Evolutionary conservation across 2,797 vertebrate genomes (phyloP).

Genomic region (Eurystomus glaucurus): DNA sequence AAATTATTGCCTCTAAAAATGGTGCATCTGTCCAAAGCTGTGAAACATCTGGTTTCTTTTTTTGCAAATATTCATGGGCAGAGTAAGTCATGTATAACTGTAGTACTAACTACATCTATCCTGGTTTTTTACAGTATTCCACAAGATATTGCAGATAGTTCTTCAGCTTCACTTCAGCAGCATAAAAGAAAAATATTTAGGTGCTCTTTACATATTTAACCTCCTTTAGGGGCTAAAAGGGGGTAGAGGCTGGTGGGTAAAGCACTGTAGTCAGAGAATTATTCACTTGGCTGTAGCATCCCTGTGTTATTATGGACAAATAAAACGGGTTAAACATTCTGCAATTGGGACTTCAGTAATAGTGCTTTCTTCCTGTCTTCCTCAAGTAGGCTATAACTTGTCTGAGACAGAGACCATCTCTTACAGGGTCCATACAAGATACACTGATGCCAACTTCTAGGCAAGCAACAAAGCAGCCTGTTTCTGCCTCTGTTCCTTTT

Average conservation of each 20-base stretch:
- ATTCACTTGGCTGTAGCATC: neutral
- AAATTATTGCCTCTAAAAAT: slow-evolving; percentile 31
- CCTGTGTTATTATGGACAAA: neutral
- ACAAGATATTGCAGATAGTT: neutral
- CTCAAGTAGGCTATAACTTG: neutral
- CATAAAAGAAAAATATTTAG: neutral
- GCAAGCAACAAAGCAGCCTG: neutral
- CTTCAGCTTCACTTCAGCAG: neutral
- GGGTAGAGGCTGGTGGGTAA: neutral
- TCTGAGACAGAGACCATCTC: neutral
- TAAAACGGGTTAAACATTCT: neutral
- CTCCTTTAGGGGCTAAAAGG: neutral
- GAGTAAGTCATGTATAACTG: neutral
- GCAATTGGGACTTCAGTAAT: neutral
- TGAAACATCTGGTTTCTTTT: neutral
- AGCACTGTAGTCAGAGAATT: neutral
- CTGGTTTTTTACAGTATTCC: neutral
- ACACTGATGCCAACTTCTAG: neutral
- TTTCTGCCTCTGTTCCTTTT: neutral
- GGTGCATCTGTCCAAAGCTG: neutral
- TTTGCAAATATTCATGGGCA: neutral
- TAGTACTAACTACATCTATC: neutral
- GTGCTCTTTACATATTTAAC: neutral
- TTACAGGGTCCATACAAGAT: neutral
- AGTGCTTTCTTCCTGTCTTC: neutral